phyloP scores from a whole-genome alignment of 1,140 invertebrate species.

The Bombus sibiricus region DNA sequence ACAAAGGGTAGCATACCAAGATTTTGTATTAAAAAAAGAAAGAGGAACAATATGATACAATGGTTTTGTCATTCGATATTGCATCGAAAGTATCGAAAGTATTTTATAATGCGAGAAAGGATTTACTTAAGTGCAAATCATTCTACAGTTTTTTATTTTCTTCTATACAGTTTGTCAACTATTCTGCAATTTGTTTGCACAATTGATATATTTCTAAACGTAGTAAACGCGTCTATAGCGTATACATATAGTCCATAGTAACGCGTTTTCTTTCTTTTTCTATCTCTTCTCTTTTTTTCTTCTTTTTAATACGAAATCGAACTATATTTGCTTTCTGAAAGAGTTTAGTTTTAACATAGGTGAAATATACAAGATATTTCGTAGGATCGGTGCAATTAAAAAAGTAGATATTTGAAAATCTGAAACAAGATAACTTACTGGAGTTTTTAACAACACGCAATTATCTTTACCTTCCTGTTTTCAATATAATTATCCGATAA shows the following conservation, averaged over 20 bases:
- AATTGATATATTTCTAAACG: neutral
- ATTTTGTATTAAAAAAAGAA: slow-evolving; percentile 44
- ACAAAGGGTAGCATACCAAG: slow-evolving; percentile 8
- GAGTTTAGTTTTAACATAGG: neutral
- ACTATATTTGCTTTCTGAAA: slow-evolving; percentile 22
- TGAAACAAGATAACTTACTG: neutral
- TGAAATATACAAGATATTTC: slow-evolving; percentile 16
- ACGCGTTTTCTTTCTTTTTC: no score
- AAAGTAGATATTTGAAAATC: neutral
- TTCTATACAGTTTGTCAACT: neutral
- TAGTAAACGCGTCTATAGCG: no score
- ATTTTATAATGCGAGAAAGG: neutral
- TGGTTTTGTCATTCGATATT: neutral
- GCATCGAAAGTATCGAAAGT: no score
- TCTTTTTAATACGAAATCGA: slow-evolving; percentile 31
- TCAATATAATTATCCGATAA: neutral
- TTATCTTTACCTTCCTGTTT: neutral
- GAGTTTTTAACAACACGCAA: neutral
- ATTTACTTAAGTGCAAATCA: neutral
- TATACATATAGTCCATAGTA: no score
- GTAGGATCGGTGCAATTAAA: slow-evolving; percentile 2
- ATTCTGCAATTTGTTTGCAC: neutral
- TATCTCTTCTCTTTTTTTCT: neutral
- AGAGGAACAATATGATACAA: neutral
- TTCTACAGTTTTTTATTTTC: neutral